Evolutionary conservation across 2,113 vertebrate genomes (phyloP), one percentile per base, ranked within the genome.

Genomic region (Elephas maximus): DNA sequence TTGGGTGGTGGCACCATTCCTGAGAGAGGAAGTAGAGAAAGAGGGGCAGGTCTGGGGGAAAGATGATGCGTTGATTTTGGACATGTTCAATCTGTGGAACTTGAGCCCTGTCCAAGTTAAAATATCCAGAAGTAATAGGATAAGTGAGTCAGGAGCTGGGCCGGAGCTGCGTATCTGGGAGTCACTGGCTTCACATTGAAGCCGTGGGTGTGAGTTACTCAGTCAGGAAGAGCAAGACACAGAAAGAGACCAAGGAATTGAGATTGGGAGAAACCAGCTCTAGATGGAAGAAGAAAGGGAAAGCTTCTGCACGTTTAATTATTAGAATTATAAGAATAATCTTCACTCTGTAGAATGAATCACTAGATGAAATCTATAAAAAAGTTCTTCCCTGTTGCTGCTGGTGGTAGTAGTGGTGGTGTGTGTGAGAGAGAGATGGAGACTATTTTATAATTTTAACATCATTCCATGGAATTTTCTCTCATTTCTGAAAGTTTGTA

Each of bases 21-120:
- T 79, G 41, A 89, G 90, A 87, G 24, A 88, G 67, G 67, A 92
- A 84, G 57, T 77, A 88, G 77, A 65, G 76, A 95, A 94, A 94
- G 62, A 93, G 44, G 48, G 20, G 24, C 63, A 76, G 60, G 44
- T 83, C 20, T 87, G 33, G 84, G 79, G 84, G 48, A 51, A 60
- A 93, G 74, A 90, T 48, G 33, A 73, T 71, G 37, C 71, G 71
- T 77, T 93, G 63, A n/a, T 77, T 86, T 93, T 67, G 23, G 37
- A 65, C 18, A 28, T 41, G 45, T 44, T 80, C 71, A 76, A 4
- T 88, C 23, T 82, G 33, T 44, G 85, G 53, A 51, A 20, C 85
- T 48, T 51, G 65, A 63, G 65, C 62, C 51, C 30, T 11, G 5
- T 86, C 41, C 24, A 57, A 67, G 57, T 88, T 20, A 26, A 82